phyloP scores from a whole-genome alignment of 2,113 vertebrate genomes.

The Hyaena hyaena region DNA sequence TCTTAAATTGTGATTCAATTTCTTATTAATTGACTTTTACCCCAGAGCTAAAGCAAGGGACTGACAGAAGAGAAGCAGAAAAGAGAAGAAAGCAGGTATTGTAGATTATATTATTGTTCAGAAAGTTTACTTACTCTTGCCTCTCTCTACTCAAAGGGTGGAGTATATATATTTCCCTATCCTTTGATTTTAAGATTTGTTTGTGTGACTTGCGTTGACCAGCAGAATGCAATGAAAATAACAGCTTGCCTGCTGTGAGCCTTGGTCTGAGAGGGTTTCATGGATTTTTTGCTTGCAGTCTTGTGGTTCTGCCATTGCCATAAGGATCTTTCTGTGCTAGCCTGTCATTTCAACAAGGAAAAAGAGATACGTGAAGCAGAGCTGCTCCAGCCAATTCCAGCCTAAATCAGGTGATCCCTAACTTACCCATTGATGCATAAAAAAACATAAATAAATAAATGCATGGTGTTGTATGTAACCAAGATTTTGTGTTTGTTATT shows the following conservation, averaged over 20 bases:
- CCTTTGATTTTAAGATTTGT: neutral
- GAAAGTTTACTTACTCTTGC: constrained; percentile 31
- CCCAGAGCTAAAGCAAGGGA: neutral
- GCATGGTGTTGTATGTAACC: neutral
- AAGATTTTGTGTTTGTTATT: neutral
- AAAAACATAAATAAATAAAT: neutral
- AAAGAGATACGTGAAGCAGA: neutral
- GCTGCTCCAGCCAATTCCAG: neutral
- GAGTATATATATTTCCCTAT: neutral
- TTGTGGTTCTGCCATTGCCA: neutral
- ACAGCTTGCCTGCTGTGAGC: neutral
- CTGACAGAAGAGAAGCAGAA: neutral
- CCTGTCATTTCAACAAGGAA: neutral
- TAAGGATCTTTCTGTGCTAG: neutral
- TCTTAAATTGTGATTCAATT: neutral
- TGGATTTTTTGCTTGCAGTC: neutral
- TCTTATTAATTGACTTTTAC: constrained; percentile 3
- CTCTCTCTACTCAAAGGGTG: neutral
- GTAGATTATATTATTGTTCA: neutral
- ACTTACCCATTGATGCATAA: neutral
- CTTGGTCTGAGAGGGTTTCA: neutral
- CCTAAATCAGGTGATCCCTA: neutral
- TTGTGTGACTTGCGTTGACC: neutral
- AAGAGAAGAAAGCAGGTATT: neutral
- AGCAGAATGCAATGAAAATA: neutral